Evolutionary conservation across 1,140 invertebrate genomes (phyloP).

Genomic region (Drosophila teissieri): DNA sequence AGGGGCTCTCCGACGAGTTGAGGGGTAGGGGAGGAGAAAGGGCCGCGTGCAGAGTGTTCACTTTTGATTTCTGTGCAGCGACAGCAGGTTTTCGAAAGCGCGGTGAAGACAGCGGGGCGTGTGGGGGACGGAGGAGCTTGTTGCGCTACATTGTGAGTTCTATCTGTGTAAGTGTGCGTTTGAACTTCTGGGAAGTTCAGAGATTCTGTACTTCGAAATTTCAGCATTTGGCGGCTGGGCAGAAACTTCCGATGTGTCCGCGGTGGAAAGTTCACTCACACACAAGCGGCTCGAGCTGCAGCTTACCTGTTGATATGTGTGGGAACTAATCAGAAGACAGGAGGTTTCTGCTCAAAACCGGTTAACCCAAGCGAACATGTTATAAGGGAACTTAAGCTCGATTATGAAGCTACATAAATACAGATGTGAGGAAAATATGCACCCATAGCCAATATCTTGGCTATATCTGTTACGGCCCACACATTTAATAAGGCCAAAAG

Average conservation of each 20-base stretch:
- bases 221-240: constrained; percentile 32
- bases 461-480: constrained; percentile 1
- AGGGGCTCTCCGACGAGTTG: neutral
- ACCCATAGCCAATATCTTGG: constrained; percentile 7
- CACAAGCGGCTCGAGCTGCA: constrained; percentile 30
- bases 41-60: constrained; percentile 67
- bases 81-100: constrained; percentile 63
- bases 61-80: constrained; percentile 82
- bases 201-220: constrained; percentile 15
- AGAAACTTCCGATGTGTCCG: constrained; percentile 24
- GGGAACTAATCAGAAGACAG: constrained; percentile 45
- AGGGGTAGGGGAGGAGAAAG: neutral
- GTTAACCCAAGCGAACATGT: constrained; percentile 13
- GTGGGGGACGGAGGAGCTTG: constrained; percentile 23
- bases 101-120: neutral
- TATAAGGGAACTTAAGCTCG: neutral
- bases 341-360: constrained; percentile 32
- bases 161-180: constrained; percentile 12
- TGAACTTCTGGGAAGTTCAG: constrained; percentile 54
- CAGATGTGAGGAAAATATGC: constrained; percentile 10
- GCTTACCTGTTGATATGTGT: constrained; percentile 54
- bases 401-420: constrained; percentile 7
- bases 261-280: constrained; percentile 41
- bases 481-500: constrained; percentile 3
- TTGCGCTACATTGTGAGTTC: constrained; percentile 46